phyloP scores from a whole-genome alignment of 2,797 vertebrate species.

The Sciurus carolinensis region DNA sequence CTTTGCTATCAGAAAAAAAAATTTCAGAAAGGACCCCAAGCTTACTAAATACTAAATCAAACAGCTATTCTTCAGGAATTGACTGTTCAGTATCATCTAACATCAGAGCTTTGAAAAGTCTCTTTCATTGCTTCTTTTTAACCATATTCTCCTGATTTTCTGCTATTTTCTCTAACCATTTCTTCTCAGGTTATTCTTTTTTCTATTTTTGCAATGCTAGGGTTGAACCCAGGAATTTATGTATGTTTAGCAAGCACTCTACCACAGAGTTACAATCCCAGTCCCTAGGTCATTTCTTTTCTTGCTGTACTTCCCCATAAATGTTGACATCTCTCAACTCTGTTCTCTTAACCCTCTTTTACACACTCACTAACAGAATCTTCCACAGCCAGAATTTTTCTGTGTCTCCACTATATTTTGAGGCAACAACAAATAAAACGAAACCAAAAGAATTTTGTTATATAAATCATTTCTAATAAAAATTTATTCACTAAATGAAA shows the following conservation, averaged over 20 bases:
- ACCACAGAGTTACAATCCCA: neutral
- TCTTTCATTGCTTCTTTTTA: constrained; percentile 27
- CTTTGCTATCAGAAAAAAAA: constrained; percentile 17
- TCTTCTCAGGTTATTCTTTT: neutral
- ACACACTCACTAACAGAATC: constrained; percentile 35
- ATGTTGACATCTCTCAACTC: neutral
- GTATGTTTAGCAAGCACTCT: neutral
- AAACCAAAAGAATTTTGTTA: constrained; percentile 35
- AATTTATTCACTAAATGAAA: constrained; percentile 38
- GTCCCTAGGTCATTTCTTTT: neutral
- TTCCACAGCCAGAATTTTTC: neutral
- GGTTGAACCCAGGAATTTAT: neutral
- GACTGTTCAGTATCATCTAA: constrained; percentile 15
- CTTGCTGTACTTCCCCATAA: constrained; percentile 26
- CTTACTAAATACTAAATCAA: neutral
- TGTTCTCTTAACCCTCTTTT: constrained; percentile 8
- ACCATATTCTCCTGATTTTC: constrained; percentile 16
- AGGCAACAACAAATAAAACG: constrained; percentile 28
- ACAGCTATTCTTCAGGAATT: constrained; percentile 10
- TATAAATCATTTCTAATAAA: constrained; percentile 45
- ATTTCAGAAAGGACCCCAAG: neutral
- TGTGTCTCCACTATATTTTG: neutral
- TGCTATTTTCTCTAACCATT: neutral
- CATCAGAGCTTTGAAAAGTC: neutral
- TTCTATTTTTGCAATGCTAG: neutral